Base-by-base conservation (phyloP, 1,140 invertebrate species). In the Notospermus geniculatus region DNA sequence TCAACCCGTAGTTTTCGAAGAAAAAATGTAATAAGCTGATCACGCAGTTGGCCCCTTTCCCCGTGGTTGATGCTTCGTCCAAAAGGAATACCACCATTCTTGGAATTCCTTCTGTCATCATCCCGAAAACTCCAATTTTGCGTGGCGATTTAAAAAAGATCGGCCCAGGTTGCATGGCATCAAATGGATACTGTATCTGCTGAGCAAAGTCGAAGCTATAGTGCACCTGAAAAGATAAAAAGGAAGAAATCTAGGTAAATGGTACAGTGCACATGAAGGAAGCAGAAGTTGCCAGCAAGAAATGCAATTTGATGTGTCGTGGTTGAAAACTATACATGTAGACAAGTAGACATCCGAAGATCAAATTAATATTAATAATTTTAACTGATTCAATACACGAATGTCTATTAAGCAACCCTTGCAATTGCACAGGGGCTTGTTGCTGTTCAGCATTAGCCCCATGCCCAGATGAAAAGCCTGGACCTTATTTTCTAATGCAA, bases 161-260 rank as follows among this genome's bases (percentile, higher is more conserved):
- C 25, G 71, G 69, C 11, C 71, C 65, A 13, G 68, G 65, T 54
- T 71, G 71, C 23, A 60, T 39, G 17, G 67, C 54, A 55, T 66
- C 53, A 57, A 43, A 55, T 1, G 63, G 69, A 17, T 50, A 64
- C 27, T 70, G 71, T 4, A 72, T 61, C 29, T 71, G 67, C 46
- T 69, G 71, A 0, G 69, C 69, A 68, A 63, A 72, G 62, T 71
- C 69, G 62, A 71, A 70, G 17, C 45, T 59, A 27, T 71, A 73
- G 57, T 71, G 71, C 55, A 67, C 17, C 7, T 19, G 46, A 50
- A 23, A 27, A 27, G 46, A 23, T 11, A 19, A 11, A 43, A 50
- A n/a, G 5, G 46, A 50, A 50, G 5, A 50, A 23, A 27, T 50
- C 5, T 36, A 36, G 5, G 4, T 36, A 36, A 4, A 36, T 36